Evolutionary conservation across 2,113 vertebrate genomes (phyloP).

Genomic region (Symphodus melops): DNA sequence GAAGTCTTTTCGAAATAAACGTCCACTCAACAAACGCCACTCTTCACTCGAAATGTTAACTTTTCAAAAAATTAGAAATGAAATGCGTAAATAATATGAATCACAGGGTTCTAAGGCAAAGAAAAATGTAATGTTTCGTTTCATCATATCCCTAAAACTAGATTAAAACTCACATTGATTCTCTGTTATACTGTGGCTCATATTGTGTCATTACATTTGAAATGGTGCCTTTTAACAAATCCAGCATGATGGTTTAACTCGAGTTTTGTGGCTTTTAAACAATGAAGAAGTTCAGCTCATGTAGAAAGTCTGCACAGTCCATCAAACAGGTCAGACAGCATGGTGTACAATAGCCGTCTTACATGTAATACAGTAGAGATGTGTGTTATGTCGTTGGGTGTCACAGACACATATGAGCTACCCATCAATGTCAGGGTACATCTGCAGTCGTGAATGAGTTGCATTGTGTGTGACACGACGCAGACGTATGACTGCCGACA

Average conservation of each 20-base stretch:
- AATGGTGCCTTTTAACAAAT: conserved; percentile 24
- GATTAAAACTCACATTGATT: not conserved
- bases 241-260: conserved; percentile 41
- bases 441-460: conserved; percentile 55
- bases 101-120: too few species aligned
- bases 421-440: conserved; percentile 49
- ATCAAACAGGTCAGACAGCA: conserved; percentile 37
- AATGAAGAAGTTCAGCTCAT: conserved; percentile 38
- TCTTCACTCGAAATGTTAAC: not conserved
- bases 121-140: too few species aligned
- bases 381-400: conserved; percentile 69
- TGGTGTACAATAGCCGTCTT: conserved; percentile 49
- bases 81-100: too few species aligned
- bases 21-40: not conserved
- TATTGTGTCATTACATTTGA: not conserved
- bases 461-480: conserved; percentile 59
- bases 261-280: conserved; percentile 17
- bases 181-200: conserved; percentile 1
- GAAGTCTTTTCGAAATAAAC: not conserved
- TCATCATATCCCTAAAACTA: not conserved
- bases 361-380: conserved; percentile 53
- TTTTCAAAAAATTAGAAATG: not conserved
- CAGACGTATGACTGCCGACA: conserved; percentile 65
- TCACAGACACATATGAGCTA: conserved; percentile 60
- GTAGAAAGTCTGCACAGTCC: conserved; percentile 21